Evolutionary conservation across 2,888 invertebrate species (phyloP), one percentile per base, ranked within the genome.

Genomic region (Synanthedon vespiformis): DNA sequence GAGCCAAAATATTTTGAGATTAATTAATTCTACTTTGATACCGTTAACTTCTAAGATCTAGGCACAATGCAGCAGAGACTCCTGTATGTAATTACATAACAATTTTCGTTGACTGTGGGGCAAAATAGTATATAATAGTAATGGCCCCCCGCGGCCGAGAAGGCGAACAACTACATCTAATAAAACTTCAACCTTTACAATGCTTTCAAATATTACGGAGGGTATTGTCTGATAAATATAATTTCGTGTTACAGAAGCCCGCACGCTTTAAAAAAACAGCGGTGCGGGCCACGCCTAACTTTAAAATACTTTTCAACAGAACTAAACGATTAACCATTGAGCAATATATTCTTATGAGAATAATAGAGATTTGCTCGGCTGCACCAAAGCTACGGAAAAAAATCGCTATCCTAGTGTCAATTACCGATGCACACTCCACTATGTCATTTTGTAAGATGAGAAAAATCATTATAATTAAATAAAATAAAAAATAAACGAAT

Each of bases 61-160:
- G 88, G 88, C 88, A 88, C 88, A 87, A 87, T 88, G 85, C 88
- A 87, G 86, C 86, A 87, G 86, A 86, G 81, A 86, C 84, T 86
- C 87, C 87, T 86, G 88, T 88, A 86, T 81, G 82, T 34, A 78
- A 80, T 80, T 80, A 79, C 76, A 81, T 83, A 83, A 83, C 80
- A 82, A 80, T 80, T 80, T 88, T 88, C 88, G 88, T 87, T 87
- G 88, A 85, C 76, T 79, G 83, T 77, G 85, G 85, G 84, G 83
- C 83, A 74, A 78, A 69, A 73, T 66, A 72, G 68, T 74, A 72
- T 67, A 64, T 44, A 44, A 16, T 16, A 16, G 16, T 16, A 16
- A 16, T 16, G 79, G 63, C 63, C 71, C 72, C 68, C 72, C 63
- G 77, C 77, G 65, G 77, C 81, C 75, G 62, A 70, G 62, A 74